These are phyloP conservation scores for Anoplolepis gracilipes DNA, from an alignment of 1,140 invertebrate species.

Conservation along the genomic window DNA sequence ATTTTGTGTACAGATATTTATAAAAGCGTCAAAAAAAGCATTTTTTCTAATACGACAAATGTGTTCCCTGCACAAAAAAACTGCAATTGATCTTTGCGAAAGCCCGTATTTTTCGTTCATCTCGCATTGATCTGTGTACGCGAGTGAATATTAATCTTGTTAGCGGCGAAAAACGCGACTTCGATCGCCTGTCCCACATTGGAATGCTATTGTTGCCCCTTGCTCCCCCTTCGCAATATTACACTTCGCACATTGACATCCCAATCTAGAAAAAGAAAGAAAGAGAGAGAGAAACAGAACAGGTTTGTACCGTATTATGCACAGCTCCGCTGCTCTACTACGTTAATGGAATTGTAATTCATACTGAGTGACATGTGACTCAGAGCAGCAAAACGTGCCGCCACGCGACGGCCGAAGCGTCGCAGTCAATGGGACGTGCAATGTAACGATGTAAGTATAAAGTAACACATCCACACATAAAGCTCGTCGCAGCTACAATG, in stretches of 20 bases:
- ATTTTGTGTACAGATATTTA: background rate
- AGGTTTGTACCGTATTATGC: constrained; percentile 45
- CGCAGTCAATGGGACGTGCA: constrained; percentile 51
- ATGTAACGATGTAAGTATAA: constrained; percentile 23
- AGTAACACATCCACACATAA: constrained; percentile 23
- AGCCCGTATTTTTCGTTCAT: constrained; percentile 26
- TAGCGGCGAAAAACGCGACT: constrained; percentile 50
- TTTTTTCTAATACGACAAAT: constrained; percentile 1
- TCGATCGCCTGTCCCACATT: constrained; percentile 52
- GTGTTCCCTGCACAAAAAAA: constrained; percentile 2
- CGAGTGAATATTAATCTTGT: constrained; percentile 53
- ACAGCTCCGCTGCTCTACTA: constrained; percentile 38
- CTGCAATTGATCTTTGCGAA: background rate
- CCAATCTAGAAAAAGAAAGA: constrained; percentile 21
- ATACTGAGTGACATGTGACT: constrained; percentile 70
- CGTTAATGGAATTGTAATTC: constrained; percentile 83
- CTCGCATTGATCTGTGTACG: constrained; percentile 6
- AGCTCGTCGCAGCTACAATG: background rate
- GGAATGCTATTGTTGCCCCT: constrained; percentile 19
- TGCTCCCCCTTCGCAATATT: constrained; percentile 21
- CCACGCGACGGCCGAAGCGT: constrained; percentile 64
- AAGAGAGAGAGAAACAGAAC: background rate
- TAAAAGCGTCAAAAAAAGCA: background rate
- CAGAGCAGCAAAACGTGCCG: constrained; percentile 71
- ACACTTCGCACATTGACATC: constrained; percentile 31